Conservation (phyloP, 2,113 vertebrate species). For the Channa maculata region DNA sequence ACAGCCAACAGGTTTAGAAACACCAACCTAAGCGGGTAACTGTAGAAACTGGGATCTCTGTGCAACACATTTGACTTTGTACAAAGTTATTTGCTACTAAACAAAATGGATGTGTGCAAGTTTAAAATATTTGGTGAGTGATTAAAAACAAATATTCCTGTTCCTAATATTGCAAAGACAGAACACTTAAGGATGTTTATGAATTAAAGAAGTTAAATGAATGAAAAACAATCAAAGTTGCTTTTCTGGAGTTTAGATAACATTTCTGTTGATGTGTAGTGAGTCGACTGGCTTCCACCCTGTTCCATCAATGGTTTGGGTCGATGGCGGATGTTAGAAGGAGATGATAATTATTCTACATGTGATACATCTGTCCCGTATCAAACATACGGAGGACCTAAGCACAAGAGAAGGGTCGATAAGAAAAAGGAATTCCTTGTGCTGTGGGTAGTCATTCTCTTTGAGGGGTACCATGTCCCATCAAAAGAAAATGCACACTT, state of each 20-base stretch:
- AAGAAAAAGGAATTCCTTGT: conserved; percentile 40
- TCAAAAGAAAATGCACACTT: conserved; percentile 29
- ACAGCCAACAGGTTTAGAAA: too few relatives aligned
- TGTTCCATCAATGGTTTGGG: conserved; percentile 1
- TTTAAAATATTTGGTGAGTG: too few relatives aligned
- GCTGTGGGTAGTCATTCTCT: conserved; percentile 47
- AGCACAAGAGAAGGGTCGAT: conserved; percentile 43
- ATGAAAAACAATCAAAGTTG: too few relatives aligned
- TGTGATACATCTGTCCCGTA: conserved; percentile 49
- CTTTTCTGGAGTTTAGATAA: neutral
- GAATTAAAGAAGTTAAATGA: too few relatives aligned
- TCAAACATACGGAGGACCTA: conserved; percentile 59
- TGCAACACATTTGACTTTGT: too few relatives aligned
- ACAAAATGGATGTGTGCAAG: too few relatives aligned
- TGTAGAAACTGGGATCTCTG: too few relatives aligned
- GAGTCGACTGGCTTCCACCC: neutral
- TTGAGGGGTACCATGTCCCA: conserved; percentile 45
- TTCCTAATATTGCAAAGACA: too few relatives aligned
- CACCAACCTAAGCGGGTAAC: too few relatives aligned
- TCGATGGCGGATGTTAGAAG: conserved; percentile 13
- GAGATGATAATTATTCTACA: conserved; percentile 38
- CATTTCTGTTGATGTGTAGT: neutral
- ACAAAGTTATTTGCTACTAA: too few relatives aligned
- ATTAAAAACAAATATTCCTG: too few relatives aligned
- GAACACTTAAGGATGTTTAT: too few relatives aligned